Base-by-base conservation (phyloP, 1,140 invertebrate species). In the Rhizoglyphus robini region DNA sequence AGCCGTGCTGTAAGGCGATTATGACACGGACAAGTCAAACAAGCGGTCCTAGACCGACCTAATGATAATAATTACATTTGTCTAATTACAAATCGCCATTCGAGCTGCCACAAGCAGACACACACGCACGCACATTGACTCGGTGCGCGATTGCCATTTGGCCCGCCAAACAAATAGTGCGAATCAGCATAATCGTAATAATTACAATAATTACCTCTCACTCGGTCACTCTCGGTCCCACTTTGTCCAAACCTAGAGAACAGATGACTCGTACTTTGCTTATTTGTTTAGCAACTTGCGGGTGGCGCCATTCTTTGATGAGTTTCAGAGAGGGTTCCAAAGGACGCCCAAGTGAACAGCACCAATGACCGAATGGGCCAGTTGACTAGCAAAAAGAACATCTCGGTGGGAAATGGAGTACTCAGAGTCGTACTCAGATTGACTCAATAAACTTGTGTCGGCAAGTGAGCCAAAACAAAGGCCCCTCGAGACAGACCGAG, bases 11-110 rank as follows among this genome's bases (percentile, higher is more conserved):
- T 54, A 54, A 54, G 51, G 51, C 51, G 51, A 54, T 54, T 54
- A 54, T 54, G 51, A 54, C 51, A 54, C 51, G 23, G 51, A 54
- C 51, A 15, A 20, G 51, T 11, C 51, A 54, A 54, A 20, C 20
- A 32, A 25, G 8, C 8, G 15, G 51, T 20, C 51, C 51, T 32
- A 54, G 51, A 54, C 51, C 15, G 23, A 23, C 23, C 51, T 54
- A 54, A 54, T 54, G 51, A 54, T 54, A 54, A 54, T 54, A 54
- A 54, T 54, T 54, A 54, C 51, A 54, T 54, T 41, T 54, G 8
- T 11, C 51, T 54, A 54, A 54, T 54, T 54, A 54, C 51, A 54
- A 54, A 8, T 54, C 8, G 51, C 20, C 51, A n/a, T n/a, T n/a
- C 51, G 31, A 27, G 23, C 20, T 15, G 51, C 8, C 51, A 54